Conservation (phyloP, 2,797 vertebrate species). For the Aplochiton taeniatus region DNA sequence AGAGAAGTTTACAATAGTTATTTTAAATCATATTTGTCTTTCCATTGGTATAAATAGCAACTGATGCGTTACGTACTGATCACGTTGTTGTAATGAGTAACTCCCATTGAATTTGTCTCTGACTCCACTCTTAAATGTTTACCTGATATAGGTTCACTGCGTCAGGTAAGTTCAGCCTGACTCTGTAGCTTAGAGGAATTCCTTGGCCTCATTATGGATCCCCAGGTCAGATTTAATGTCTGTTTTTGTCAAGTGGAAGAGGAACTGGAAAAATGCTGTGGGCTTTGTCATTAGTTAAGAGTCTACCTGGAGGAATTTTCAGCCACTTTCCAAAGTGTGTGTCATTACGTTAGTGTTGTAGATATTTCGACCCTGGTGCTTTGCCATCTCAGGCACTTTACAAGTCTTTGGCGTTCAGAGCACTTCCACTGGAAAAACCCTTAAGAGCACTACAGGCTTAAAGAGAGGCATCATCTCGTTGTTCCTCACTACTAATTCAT, state of each 20-base stretch:
- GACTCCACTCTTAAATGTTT: too few relatives aligned
- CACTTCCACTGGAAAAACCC: conserved; percentile 46
- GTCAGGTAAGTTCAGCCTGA: too few relatives aligned
- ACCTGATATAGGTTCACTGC: too few relatives aligned
- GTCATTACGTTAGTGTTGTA: conserved; percentile 2
- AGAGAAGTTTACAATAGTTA: too few relatives aligned
- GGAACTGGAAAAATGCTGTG: too few relatives aligned
- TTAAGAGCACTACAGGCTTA: conserved; percentile 67
- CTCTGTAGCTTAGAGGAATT: too few relatives aligned
- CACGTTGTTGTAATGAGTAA: too few relatives aligned
- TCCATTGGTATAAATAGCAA: too few relatives aligned
- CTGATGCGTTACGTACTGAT: too few relatives aligned
- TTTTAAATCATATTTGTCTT: too few relatives aligned
- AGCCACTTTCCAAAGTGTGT: conserved; percentile 21
- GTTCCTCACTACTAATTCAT: conserved; percentile 29
- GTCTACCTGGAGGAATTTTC: conserved; percentile 12
- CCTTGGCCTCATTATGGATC: too few relatives aligned
- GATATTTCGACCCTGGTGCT: conserved; percentile 45
- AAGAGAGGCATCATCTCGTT: conserved; percentile 55
- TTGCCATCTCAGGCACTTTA: conserved; percentile 73
- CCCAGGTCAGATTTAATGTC: neutral
- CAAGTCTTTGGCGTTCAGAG: conserved; percentile 74
- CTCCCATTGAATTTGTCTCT: too few relatives aligned
- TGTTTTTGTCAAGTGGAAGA: neutral
- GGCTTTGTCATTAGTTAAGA: conserved; percentile 19